Percentiles rank a stretch among this genome's conserved stretches.
Conservation (phyloP, 2,888 invertebrate species). For the Fragum sueziense region DNA sequence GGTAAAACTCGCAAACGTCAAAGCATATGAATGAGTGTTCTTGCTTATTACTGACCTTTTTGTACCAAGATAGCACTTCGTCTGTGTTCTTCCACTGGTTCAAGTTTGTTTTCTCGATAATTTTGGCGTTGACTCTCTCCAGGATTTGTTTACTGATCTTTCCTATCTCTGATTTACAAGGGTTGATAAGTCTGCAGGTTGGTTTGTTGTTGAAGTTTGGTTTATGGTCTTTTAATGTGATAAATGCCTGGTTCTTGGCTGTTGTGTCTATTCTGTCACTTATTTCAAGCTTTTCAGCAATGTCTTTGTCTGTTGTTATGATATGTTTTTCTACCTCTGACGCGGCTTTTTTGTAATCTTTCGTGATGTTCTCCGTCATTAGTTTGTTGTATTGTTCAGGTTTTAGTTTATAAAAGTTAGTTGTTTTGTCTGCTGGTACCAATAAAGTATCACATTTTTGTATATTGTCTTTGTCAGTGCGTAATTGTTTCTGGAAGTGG, state of each 20-base stretch:
- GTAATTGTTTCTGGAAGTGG: background rate
- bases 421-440: background rate
- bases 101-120: background rate
- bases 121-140: background rate
- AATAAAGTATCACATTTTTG: background rate
- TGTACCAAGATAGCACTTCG: background rate
- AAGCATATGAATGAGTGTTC: conserved; percentile 1
- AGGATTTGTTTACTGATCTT: conserved; percentile 6
- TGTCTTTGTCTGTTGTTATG: background rate
- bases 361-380: background rate
- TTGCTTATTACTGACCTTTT: background rate
- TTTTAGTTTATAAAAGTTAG: background rate
- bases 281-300: background rate
- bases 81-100: conserved; percentile 9
- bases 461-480: background rate
- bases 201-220: conserved; percentile 1
- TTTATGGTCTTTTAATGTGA: conserved; percentile 4
- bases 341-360: conserved; percentile 1
- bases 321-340: background rate
- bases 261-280: conserved; percentile 2
- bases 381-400: conserved; percentile 4
- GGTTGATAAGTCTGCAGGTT: conserved; percentile 3
- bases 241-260: conserved; percentile 10
- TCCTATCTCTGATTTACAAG: conserved; percentile 4
- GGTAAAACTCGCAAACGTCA: conserved; percentile 4